Evolutionary conservation across 2,797 vertebrate genomes (phyloP).

Genomic region (Oreochromis grahami): DNA sequence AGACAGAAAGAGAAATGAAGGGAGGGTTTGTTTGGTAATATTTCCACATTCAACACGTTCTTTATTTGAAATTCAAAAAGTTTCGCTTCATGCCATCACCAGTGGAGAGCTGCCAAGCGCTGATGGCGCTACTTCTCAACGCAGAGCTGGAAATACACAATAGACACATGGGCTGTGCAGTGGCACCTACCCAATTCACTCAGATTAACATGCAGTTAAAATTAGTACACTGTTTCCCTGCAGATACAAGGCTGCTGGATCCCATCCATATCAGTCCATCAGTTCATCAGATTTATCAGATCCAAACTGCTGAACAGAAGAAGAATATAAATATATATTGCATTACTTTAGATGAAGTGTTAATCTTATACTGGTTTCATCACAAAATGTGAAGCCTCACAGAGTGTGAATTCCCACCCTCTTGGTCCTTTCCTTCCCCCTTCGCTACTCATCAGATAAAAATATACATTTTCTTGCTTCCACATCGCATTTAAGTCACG

Average conservation of each 20-base stretch:
- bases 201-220: conserved; percentile 20
- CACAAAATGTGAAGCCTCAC: background rate
- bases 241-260: background rate
- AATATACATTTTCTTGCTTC: background rate
- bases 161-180: background rate
- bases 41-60: background rate
- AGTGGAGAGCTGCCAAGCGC: conserved; percentile 14
- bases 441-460: background rate
- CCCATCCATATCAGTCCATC: background rate
- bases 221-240: background rate
- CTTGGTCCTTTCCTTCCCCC: background rate
- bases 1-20: background rate
- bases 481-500: background rate
- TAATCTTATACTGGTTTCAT: conserved; percentile 12
- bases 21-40: background rate
- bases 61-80: conserved; percentile 25
- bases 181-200: background rate
- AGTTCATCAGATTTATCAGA: background rate
- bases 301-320: background rate
- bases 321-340: background rate
- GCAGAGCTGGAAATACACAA: conserved; percentile 15
- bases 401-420: background rate
- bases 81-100: background rate
- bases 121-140: background rate
- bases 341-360: conserved; percentile 18